Base-by-base conservation (phyloP, 2,113 vertebrate genomes). In the Calyptommatus sinebrachiatus region DNA sequence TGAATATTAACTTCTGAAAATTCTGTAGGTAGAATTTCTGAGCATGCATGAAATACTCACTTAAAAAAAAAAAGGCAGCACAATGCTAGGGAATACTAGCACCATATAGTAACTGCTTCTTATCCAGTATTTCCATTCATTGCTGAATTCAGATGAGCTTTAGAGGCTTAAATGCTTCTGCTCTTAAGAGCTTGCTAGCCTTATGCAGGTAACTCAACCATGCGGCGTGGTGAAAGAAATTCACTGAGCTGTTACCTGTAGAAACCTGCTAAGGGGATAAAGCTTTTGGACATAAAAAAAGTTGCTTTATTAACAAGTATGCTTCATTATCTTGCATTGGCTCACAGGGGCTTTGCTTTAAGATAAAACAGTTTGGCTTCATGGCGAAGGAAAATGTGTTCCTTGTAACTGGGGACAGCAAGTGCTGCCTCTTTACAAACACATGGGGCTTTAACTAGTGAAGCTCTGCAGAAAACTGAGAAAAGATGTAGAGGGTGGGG, bases 181-280 rank as follows among this genome's bases (percentile, higher is more conserved):
- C 31, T 61, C 72, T 68, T 67, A 57, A 57, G 53, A 18, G 31
- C 50, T 78, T 74, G 65, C 63, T 74, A 73, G 21, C 53, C 45
- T 69, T 69, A 77, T n/a, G n/a, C 22, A 31, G 35, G 26, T 63
- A 61, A 69, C 35, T 61, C 63, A 78, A 74, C 63, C 71, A 78
- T 69, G 21, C 2, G 78, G 71, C 24, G 60, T 67, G 50, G 35
- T 78, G 35, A 83, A 77, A 83, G 31, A 72, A 73, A 67, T 73
- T 73, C 81, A 68, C 69, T 78, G 65, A 78, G 48, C 65, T 61
- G 48, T 68, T 83, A 73, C 48, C 62, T 78, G 50, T 50, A 78
- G 65, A 83, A 61, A 68, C 63, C 70, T 83, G 62, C 41, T 73
- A 68, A 62, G 78, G 69, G 73, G 35, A 68, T 73, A 69, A 82